These are phyloP conservation scores for Malurus melanocephalus DNA, from an alignment of 2,113 vertebrate species.

Conservation along the genomic window DNA sequence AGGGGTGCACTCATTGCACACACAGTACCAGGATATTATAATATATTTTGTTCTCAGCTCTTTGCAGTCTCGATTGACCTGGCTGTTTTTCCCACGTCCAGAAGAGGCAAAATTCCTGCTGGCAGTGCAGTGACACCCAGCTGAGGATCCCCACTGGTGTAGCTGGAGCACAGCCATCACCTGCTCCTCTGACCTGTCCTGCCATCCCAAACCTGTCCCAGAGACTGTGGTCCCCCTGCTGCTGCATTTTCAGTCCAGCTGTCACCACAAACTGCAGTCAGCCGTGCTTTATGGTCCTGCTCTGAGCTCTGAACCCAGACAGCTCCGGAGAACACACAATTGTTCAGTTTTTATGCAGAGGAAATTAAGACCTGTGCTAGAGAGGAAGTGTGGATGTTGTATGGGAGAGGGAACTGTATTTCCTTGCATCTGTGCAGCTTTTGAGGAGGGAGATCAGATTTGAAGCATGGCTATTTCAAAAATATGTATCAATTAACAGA, in stretches of 20 bases:
- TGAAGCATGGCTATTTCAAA: neutral
- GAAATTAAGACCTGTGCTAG: neutral
- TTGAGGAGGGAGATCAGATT: neutral
- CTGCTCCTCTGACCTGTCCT: too few relatives aligned
- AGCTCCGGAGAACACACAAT: fast-evolving
- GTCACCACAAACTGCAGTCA: neutral
- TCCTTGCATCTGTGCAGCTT: neutral
- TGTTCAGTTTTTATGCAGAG: neutral
- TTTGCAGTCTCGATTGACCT: neutral
- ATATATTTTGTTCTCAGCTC: neutral
- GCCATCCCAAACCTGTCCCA: fast-evolving
- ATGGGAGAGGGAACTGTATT: too few relatives aligned
- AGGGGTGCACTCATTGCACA: too few relatives aligned
- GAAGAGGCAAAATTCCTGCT: neutral
- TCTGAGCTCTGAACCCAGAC: neutral
- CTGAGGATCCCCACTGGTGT: neutral
- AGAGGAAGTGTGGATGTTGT: neutral
- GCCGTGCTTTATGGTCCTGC: neutral
- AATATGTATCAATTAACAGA: neutral
- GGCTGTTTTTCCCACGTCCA: neutral
- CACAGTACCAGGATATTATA: neutral
- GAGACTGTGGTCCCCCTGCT: neutral
- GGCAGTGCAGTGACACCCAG: neutral
- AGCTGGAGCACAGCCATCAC: neutral
- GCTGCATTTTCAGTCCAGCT: neutral